Conservation (phyloP, 2,113 vertebrate genomes). For the Holacanthus passer region DNA sequence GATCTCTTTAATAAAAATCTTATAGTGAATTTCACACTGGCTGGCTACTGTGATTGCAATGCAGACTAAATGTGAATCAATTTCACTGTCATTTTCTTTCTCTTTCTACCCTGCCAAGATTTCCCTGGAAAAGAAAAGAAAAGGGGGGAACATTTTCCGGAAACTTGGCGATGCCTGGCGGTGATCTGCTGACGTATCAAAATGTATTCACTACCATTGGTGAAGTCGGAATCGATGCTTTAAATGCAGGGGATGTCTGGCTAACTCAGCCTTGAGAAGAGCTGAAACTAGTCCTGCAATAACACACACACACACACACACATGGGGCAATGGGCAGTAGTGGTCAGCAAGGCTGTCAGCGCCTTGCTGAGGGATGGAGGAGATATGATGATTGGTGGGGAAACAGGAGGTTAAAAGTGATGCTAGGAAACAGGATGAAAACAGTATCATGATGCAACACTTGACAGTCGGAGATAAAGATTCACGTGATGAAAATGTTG, state of each 20-base stretch:
- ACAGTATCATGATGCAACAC: constrained; percentile 55
- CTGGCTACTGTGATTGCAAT: constrained; percentile 64
- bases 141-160: background rate
- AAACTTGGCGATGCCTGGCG: constrained; percentile 21
- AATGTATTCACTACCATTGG: constrained; percentile 59
- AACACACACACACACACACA: background rate
- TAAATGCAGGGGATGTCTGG: constrained; percentile 31
- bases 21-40: constrained; percentile 63
- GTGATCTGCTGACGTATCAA: constrained; percentile 59
- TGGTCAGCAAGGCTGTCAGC: constrained; percentile 48
- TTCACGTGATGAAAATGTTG: constrained; percentile 57
- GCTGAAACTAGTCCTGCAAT: background rate
- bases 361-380: constrained; percentile 16
- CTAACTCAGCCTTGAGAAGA: constrained; percentile 46
- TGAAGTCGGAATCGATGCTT: constrained; percentile 57
- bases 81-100: constrained; percentile 61
- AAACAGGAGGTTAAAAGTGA: constrained; percentile 10
- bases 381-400: background rate
- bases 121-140: constrained; percentile 25
- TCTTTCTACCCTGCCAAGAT: constrained; percentile 39
- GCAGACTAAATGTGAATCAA: constrained; percentile 65
- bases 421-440: constrained; percentile 21
- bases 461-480: constrained; percentile 31
- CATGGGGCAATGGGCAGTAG: constrained; percentile 5
- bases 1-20: constrained; percentile 38